These are phyloP conservation scores for Monarcha castaneiventris DNA, from an alignment of 2,113 vertebrate species.

Conservation along the genomic window DNA sequence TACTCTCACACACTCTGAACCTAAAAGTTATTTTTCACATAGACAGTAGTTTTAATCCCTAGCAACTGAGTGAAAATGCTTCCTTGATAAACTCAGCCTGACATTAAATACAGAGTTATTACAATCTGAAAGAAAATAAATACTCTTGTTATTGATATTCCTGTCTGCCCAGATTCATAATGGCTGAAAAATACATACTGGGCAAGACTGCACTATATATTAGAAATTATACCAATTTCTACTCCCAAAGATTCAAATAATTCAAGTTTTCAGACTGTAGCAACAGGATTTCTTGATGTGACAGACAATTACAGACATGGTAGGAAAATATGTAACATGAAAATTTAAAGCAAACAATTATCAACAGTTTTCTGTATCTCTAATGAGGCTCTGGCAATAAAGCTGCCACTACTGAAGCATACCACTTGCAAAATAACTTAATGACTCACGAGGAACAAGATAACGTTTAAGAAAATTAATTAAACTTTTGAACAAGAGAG, in stretches of 20 bases:
- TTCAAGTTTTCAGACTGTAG: background rate
- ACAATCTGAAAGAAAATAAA: background rate
- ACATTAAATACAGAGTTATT: background rate
- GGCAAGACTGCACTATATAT: background rate
- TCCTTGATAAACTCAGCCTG: background rate
- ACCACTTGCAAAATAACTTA: constrained; percentile 4
- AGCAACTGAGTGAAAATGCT: background rate
- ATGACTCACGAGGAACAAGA: background rate
- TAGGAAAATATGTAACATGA: background rate
- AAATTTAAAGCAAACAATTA: constrained; percentile 40
- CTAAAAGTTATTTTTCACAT: background rate
- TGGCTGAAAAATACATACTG: background rate
- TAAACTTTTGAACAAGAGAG: background rate
- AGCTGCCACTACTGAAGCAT: background rate
- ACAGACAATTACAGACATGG: background rate
- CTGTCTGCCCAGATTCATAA: background rate
- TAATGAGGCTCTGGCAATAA: constrained; percentile 8
- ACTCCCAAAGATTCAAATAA: background rate
- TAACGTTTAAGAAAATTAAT: constrained; percentile 13
- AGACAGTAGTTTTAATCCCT: background rate
- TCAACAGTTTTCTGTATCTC: background rate
- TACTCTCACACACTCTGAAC: background rate
- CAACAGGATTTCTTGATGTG: background rate
- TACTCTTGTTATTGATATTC: background rate
- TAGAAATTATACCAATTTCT: background rate